These are phyloP conservation scores for Sialis lutaria DNA, from an alignment of 2,888 invertebrate genomes.

Conservation along the genomic window DNA sequence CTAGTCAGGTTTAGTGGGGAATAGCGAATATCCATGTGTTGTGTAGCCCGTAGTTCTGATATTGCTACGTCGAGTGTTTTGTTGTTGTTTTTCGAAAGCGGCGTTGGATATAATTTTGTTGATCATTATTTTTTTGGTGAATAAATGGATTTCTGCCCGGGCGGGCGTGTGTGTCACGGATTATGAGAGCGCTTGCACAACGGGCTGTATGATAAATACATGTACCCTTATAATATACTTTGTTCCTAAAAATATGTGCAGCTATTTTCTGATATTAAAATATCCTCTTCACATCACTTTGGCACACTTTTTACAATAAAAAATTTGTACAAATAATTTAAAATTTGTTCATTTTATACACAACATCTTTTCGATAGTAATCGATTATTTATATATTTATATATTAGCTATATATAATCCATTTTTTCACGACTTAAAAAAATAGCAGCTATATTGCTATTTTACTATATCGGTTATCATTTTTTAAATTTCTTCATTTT, in stretches of 20 bases:
- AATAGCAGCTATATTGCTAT: conserved; percentile 24
- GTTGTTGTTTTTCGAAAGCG: too few relatives aligned
- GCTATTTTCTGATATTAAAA: conserved; percentile 25
- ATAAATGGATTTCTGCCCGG: conserved; percentile 3
- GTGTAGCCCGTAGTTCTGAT: too few relatives aligned
- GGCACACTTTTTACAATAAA: conserved; percentile 24
- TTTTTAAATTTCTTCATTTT: conserved; percentile 13
- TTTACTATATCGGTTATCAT: conserved; percentile 14
- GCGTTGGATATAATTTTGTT: conserved; percentile 1
- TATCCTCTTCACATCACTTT: conserved; percentile 26
- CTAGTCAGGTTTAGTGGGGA: too few relatives aligned
- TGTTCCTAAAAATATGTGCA: conserved; percentile 23
- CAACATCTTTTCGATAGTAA: conserved; percentile 10
- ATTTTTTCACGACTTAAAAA: conserved; percentile 29
- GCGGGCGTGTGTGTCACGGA: neutral
- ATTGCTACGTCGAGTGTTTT: too few relatives aligned
- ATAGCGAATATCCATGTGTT: too few relatives aligned
- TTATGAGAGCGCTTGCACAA: neutral
- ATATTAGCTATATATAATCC: conserved; percentile 25
- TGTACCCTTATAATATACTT: conserved; percentile 21
- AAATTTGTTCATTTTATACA: conserved; percentile 23
- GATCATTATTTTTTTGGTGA: conserved; percentile 6
- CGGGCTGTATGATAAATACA: conserved; percentile 21
- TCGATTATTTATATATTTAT: conserved; percentile 20
- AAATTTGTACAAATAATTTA: conserved; percentile 32